Evolutionary conservation across 2,888 invertebrate species (phyloP).

Genomic region (Aspidapion aeneum): DNA sequence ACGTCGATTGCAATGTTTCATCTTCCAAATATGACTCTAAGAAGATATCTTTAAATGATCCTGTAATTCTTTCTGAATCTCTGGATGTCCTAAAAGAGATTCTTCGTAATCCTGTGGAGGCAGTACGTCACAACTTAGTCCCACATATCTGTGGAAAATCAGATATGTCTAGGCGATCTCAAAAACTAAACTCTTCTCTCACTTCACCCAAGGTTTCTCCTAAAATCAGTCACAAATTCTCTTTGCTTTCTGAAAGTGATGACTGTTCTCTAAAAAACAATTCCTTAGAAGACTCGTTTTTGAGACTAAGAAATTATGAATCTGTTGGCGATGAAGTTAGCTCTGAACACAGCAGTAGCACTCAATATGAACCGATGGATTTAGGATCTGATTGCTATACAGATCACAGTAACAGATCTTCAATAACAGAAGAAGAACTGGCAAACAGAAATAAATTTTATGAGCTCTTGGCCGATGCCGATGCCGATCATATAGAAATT

Average conservation of each 20-base stretch:
- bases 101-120: conserved; percentile 71
- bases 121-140: conserved; percentile 68
- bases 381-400: conserved; percentile 72
- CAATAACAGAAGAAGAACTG: conserved; percentile 59
- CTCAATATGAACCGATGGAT: conserved; percentile 74
- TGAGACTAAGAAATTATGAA: conserved; percentile 53
- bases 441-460: conserved; percentile 67
- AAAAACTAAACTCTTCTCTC: conserved; percentile 54
- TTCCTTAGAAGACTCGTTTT: conserved; percentile 59
- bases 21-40: conserved; percentile 28
- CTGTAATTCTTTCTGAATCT: not conserved
- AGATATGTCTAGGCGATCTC: conserved; percentile 48
- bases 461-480: conserved; percentile 68
- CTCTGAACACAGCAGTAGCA: conserved; percentile 55
- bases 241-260: conserved; percentile 59
- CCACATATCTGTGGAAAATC: conserved; percentile 73
- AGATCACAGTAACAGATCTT: conserved; percentile 51
- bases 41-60: too few species aligned
- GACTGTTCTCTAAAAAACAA: conserved; percentile 44
- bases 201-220: conserved; percentile 46
- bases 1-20: not conserved
- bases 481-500: conserved; percentile 63
- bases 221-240: not conserved
- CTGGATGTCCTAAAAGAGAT: conserved; percentile 52
- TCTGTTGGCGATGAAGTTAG: conserved; percentile 46